Base-by-base conservation (phyloP, 2,113 vertebrate species). In the Gopherus evgoodei region DNA sequence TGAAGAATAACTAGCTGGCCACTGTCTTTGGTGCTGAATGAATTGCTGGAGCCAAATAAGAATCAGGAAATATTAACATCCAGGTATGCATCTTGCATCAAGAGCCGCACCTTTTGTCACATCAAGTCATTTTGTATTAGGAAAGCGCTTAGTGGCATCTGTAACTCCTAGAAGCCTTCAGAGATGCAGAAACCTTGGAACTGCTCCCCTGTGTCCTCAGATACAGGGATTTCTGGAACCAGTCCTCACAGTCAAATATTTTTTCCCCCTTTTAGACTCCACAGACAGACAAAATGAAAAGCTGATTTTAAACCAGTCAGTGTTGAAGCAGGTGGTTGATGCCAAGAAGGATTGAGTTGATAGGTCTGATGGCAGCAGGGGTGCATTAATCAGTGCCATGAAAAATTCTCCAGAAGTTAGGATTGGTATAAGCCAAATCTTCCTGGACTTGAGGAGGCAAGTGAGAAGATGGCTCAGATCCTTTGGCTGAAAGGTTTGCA, bases 81-180 rank as follows among this genome's bases (percentile, higher is more conserved):
- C 1, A 84, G 89, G 50, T 19, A 19, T 9, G 94, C 3, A 22
- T n/a, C 65, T 81, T 0, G 0, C 27, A 83, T 53, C 52, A 53
- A 53, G 52, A 53, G 19, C 52, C 6, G 21, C 52, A 53, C 52
- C 52, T 53, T 53, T 53, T 53, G 52, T 53, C 52, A 1, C 53
- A 9, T 62, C 31, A 38, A 47, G 72, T 38, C 65, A 0, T 9
- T 50, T 24, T 90, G 75, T 83, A 87, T 62, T 62, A 44, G 13
- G 4, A 16, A 38, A 50, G 27, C 50, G 42, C 81, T 52, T 84
- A 52, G 21, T 0, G 1, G 87, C 47, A 88, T n/a, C 47, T 72
- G 29, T 35, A 49, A 49, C 42, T 86, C 56, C 91, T 86, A 81
- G 84, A n/a, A 83, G 44, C 11, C 31, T 5, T 1, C 0, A 25